Evolutionary conservation across 64 coral and sea anemone genomes (phyloP).

Genomic region (Actinia tenebrosa): DNA sequence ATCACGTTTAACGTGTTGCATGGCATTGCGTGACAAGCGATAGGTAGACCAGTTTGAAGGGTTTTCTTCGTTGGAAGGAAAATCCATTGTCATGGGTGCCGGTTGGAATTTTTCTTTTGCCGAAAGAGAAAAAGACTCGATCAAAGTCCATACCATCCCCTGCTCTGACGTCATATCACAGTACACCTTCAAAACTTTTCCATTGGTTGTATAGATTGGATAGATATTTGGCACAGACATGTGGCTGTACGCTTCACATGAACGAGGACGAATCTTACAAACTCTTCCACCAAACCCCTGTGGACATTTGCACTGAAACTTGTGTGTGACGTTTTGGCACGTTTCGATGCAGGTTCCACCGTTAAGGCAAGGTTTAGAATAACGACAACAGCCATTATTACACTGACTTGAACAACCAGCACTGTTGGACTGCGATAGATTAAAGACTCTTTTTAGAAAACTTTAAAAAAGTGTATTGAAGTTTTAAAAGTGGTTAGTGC

Average conservation of each 20-base stretch:
- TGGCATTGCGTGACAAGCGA: slow-evolving; percentile 27
- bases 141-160: slow-evolving; percentile 44
- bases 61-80: neutral
- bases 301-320: too few relatives aligned
- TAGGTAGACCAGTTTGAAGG: slow-evolving; percentile 45
- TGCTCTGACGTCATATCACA: too few relatives aligned
- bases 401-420: neutral
- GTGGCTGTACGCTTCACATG: neutral
- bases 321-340: neutral
- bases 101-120: neutral
- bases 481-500: slow-evolving; percentile 21
- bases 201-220: neutral
- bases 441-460: too few relatives aligned
- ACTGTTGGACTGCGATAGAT: too few relatives aligned
- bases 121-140: slow-evolving; percentile 51
- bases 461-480: too few relatives aligned
- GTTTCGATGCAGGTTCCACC: slow-evolving; percentile 28
- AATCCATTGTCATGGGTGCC: slow-evolving; percentile 20
- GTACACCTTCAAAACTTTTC: neutral
- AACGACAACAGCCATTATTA: too few relatives aligned
- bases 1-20: neutral
- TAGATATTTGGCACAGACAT: neutral
- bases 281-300: neutral
- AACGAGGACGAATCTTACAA: neutral
- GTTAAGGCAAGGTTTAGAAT: neutral